A percentile compares a stretch with the other conserved stretches of the same genome.
Conservation (phyloP, 35 echinoderm and acorn worm genomes). For the Apostichopus parvimensis region DNA sequence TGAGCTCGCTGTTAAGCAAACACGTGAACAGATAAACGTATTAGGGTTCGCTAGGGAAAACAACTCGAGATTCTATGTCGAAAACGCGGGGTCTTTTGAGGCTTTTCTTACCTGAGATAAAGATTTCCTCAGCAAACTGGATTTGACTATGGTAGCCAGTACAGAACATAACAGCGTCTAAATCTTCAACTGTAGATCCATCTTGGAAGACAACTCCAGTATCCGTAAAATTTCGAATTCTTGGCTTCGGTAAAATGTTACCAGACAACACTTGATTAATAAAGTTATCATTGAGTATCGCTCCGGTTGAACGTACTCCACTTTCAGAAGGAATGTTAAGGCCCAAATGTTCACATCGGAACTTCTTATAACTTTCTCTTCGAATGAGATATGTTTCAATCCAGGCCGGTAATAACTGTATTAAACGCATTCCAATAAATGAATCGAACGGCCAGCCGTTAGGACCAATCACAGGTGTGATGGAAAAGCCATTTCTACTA, state of each 20-base stretch:
- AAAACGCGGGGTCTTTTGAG: too few relatives aligned
- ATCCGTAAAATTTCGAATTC: slow-evolving; percentile 60
- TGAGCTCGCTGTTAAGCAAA: too few relatives aligned
- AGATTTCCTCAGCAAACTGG: slow-evolving; percentile 40
- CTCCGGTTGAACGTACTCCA: not conserved
- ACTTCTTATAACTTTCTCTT: slow-evolving; percentile 10
- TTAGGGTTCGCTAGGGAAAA: too few relatives aligned
- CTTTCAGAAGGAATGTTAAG: not conserved
- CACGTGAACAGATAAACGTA: too few relatives aligned
- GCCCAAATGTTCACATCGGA: not conserved
- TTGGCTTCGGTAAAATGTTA: slow-evolving; percentile 57
- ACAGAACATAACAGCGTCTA: slow-evolving; percentile 76
- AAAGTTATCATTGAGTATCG: slow-evolving; percentile 68
- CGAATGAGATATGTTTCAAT: not conserved
- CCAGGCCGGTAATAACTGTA: not conserved
- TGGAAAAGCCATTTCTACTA: not conserved
- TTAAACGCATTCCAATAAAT: slow-evolving; percentile 27
- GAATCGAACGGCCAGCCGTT: slow-evolving; percentile 58
- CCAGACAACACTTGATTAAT: slow-evolving; percentile 65
- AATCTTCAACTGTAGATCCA: slow-evolving; percentile 64
- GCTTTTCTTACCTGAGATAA: slow-evolving; percentile 58
- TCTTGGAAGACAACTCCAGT: slow-evolving; percentile 71
- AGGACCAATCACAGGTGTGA: not conserved
- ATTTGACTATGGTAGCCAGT: slow-evolving; percentile 67
- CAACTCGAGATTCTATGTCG: too few relatives aligned